Conservation (phyloP, 2,113 vertebrate genomes). For the Trichechus manatus region DNA sequence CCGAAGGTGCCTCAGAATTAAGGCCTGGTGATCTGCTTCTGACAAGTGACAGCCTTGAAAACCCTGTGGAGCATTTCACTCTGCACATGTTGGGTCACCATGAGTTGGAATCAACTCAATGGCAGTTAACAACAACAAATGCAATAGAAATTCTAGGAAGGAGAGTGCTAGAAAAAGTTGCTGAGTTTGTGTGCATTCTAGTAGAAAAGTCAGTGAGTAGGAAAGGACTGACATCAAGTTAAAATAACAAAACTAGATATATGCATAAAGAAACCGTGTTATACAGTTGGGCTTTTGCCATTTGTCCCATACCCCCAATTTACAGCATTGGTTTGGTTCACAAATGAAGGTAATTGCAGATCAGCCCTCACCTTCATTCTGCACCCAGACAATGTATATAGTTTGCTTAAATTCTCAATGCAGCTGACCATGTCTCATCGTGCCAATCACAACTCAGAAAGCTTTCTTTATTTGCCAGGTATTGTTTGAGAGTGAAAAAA, state of each 20-base stretch:
- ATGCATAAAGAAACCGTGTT: neutral
- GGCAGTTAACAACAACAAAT: neutral
- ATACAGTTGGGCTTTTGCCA: neutral
- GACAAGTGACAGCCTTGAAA: neutral
- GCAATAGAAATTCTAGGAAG: neutral
- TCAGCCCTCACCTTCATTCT: neutral
- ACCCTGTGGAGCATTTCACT: neutral
- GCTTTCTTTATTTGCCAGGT: conserved; percentile 86
- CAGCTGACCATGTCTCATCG: conserved; percentile 74
- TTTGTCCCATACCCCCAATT: neutral
- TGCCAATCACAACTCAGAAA: conserved; percentile 79
- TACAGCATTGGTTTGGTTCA: neutral
- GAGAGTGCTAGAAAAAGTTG: neutral
- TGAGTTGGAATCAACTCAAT: neutral
- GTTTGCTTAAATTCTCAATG: conserved; percentile 54
- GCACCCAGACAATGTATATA: neutral
- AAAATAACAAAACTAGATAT: neutral
- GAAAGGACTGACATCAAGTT: neutral
- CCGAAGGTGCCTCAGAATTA: neutral
- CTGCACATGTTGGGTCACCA: neutral
- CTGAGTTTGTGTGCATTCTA: neutral
- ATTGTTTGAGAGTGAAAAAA: conserved; percentile 88
- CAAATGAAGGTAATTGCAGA: neutral
- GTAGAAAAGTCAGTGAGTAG: neutral
- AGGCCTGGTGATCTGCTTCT: neutral